Evolutionary conservation across 2,888 invertebrate genomes (phyloP).

Genomic region (Drosophila rubida): DNA sequence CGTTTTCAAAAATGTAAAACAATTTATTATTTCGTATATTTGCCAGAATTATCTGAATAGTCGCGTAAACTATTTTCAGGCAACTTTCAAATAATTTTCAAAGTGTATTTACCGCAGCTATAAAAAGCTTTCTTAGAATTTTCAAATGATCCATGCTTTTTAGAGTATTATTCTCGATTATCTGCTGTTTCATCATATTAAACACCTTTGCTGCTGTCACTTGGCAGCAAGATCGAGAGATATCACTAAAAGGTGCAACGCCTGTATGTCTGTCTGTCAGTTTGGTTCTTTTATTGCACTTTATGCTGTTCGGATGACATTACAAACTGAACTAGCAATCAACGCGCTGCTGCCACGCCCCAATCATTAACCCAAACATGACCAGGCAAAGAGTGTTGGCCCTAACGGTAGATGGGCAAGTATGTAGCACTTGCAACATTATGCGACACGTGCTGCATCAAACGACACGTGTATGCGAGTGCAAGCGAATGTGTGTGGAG

Average conservation of each 20-base stretch:
- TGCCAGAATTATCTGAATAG: too few relatives aligned
- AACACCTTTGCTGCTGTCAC: background rate
- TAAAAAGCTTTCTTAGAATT: too few relatives aligned
- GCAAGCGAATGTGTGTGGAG: slow-evolving; percentile 15
- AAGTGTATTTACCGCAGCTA: too few relatives aligned
- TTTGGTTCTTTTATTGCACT: slow-evolving; percentile 10
- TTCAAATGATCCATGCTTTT: too few relatives aligned
- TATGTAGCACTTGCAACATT: slow-evolving; percentile 55
- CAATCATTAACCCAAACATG: slow-evolving; percentile 77
- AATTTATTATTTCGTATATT: too few relatives aligned
- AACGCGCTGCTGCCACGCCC: slow-evolving; percentile 73
- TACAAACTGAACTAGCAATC: slow-evolving; percentile 67
- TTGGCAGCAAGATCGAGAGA: background rate
- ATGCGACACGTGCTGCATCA: slow-evolving; percentile 71
- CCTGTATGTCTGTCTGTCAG: background rate
- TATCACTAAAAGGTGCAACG: slow-evolving; percentile 3
- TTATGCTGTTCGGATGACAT: slow-evolving; percentile 42
- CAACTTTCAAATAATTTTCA: too few relatives aligned
- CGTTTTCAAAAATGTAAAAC: too few relatives aligned
- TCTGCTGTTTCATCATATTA: background rate
- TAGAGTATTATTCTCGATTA: too few relatives aligned
- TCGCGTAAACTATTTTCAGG: too few relatives aligned
- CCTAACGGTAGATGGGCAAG: slow-evolving; percentile 69
- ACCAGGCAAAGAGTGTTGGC: slow-evolving; percentile 62
- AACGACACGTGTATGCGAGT: slow-evolving; percentile 60